phyloP scores from a whole-genome alignment of 2,797 vertebrate species.

The Lagocephalus sceleratus region DNA sequence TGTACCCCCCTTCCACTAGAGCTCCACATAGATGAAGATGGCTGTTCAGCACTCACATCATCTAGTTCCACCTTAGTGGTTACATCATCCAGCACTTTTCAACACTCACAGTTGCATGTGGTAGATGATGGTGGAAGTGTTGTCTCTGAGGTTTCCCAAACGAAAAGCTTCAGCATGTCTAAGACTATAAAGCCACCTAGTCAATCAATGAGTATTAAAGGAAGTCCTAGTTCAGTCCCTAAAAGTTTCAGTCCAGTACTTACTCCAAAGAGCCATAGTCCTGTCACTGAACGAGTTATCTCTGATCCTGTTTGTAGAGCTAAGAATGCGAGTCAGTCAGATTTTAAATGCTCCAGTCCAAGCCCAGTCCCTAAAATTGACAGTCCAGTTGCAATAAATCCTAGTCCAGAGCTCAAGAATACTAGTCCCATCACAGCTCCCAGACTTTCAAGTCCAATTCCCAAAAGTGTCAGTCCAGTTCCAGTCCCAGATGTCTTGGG shows the following conservation, averaged over 20 bases:
- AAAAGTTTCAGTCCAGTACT: constrained; percentile 15
- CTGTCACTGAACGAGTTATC: constrained; percentile 29
- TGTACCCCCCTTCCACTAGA: constrained; percentile 51
- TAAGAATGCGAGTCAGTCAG: constrained; percentile 35
- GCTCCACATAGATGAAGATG: constrained; percentile 70
- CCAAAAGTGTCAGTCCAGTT: constrained; percentile 35
- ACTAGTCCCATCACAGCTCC: constrained; percentile 36
- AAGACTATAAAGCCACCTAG: constrained; percentile 15
- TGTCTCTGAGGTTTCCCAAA: constrained; percentile 38
- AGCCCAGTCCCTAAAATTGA: constrained; percentile 28
- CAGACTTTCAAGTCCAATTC: constrained; percentile 42
- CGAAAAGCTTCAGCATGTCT: constrained; percentile 41
- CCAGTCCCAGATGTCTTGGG: constrained; percentile 20
- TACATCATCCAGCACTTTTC: constrained; percentile 36
- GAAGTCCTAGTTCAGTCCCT: not conserved
- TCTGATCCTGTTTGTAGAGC: constrained; percentile 29
- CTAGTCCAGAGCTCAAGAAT: constrained; percentile 27
- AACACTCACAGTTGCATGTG: constrained; percentile 37
- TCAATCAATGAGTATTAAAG: constrained; percentile 11
- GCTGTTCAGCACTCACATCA: constrained; percentile 18
- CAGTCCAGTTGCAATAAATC: constrained; percentile 19
- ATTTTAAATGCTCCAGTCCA: constrained; percentile 21
- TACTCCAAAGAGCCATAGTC: constrained; percentile 34
- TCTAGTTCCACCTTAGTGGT: constrained; percentile 16
- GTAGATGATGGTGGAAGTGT: constrained; percentile 32